These are phyloP conservation scores for Drosophila multiciliata DNA, from an alignment of 2,888 invertebrate species.

Conservation along the genomic window DNA sequence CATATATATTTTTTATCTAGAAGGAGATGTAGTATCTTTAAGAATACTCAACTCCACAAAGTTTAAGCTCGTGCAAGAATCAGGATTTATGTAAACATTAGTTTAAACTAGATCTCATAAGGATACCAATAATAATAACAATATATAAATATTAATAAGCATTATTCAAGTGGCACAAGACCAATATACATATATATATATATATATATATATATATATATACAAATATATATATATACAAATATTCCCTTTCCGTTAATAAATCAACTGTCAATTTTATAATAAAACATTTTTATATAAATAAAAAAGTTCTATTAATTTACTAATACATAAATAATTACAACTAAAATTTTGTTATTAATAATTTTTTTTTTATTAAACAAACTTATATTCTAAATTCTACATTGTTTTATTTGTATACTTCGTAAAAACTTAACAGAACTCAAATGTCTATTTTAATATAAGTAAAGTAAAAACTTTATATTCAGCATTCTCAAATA, in stretches of 20 bases:
- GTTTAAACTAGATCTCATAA: accelerated
- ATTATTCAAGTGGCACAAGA: not conserved
- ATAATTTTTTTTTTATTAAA: not conserved
- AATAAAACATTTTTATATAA: not conserved
- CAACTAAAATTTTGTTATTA: not conserved
- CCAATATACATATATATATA: not conserved
- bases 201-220: not conserved
- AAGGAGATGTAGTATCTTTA: not conserved
- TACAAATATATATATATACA: not conserved
- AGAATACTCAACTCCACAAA: not conserved
- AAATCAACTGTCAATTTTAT: slow-evolving; percentile 7
- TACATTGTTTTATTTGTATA: not conserved
- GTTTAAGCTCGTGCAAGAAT: not conserved
- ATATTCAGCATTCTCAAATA: too few species aligned
- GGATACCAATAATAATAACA: not conserved
- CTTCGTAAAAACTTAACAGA: not conserved
- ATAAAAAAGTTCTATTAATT: not conserved
- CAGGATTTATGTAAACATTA: not conserved
- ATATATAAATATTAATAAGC: not conserved
- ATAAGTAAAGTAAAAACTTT: not conserved
- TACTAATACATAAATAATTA: not conserved
- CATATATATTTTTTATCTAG: not conserved
- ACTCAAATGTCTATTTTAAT: not conserved
- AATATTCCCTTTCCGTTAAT: not conserved
- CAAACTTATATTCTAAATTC: not conserved